Conservation (phyloP, 2,888 invertebrate species). For the Cheilosia pagana region DNA sequence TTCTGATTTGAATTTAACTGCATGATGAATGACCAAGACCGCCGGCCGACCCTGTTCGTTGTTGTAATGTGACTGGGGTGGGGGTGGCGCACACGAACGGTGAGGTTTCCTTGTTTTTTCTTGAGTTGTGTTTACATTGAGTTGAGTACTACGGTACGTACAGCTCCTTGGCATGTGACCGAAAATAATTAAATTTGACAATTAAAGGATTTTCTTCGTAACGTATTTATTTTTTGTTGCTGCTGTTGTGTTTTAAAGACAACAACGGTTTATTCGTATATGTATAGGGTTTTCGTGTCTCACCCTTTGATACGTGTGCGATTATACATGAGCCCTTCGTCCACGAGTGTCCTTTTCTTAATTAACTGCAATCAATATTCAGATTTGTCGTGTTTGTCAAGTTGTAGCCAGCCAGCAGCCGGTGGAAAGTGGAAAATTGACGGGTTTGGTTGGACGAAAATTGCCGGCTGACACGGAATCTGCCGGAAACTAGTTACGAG, state of each 20-base stretch:
- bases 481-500: slow-evolving; percentile 76
- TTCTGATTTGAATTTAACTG: slow-evolving; percentile 78
- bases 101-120: slow-evolving; percentile 48
- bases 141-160: background rate
- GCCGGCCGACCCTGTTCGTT: slow-evolving; percentile 40
- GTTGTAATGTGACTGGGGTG: slow-evolving; percentile 45
- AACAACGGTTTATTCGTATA: slow-evolving; percentile 55
- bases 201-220: slow-evolving; percentile 67
- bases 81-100: slow-evolving; percentile 40
- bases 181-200: slow-evolving; percentile 74
- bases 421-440: slow-evolving; percentile 75
- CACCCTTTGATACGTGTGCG: slow-evolving; percentile 44
- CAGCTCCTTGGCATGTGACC: slow-evolving; percentile 67
- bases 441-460: slow-evolving; percentile 64
- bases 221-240: slow-evolving; percentile 10
- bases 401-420: slow-evolving; percentile 45
- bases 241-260: slow-evolving; percentile 32
- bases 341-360: slow-evolving; percentile 71
- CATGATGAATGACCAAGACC: slow-evolving; percentile 77
- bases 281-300: slow-evolving; percentile 32
- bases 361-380: slow-evolving; percentile 77
- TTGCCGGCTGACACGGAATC: slow-evolving; percentile 71
- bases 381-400: slow-evolving; percentile 75
- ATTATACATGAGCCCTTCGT: slow-evolving; percentile 16
- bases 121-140: slow-evolving; percentile 48